These are phyloP conservation scores for Pandion haliaetus DNA, from an alignment of 2,113 vertebrate species.

Conservation along the genomic window DNA sequence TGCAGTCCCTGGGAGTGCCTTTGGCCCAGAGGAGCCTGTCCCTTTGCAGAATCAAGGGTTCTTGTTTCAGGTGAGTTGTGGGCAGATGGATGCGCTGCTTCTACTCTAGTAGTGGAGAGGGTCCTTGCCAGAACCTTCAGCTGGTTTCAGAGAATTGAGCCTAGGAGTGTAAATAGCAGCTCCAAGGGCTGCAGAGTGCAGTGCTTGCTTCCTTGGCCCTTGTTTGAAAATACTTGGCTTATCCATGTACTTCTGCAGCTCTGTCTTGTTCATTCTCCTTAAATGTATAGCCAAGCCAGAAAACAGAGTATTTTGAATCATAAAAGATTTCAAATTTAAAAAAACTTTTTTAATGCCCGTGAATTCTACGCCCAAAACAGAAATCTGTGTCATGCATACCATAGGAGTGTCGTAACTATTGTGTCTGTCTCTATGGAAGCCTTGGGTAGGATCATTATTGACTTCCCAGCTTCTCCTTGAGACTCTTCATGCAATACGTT, in stretches of 20 bases:
- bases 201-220: not conserved
- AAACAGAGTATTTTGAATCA: not conserved
- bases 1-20: not conserved
- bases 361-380: not conserved
- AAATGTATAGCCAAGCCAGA: not conserved
- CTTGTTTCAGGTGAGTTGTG: not conserved
- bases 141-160: not conserved
- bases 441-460: not conserved
- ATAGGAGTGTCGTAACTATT: constrained; percentile 49
- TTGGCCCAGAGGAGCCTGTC: not conserved
- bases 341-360: not conserved
- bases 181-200: not conserved
- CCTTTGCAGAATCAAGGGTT: not conserved
- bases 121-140: not conserved
- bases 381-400: not conserved
- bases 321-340: not conserved
- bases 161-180: not conserved
- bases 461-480: not conserved
- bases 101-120: not conserved
- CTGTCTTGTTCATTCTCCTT: not conserved
- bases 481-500: not conserved
- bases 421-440: constrained; percentile 64
- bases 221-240: not conserved
- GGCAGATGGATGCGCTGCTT: not conserved
- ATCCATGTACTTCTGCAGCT: not conserved